Evolutionary conservation across 2,113 vertebrate genomes (phyloP), one percentile per base, ranked within the genome.

Genomic region (Eulacestoma nigropectus): DNA sequence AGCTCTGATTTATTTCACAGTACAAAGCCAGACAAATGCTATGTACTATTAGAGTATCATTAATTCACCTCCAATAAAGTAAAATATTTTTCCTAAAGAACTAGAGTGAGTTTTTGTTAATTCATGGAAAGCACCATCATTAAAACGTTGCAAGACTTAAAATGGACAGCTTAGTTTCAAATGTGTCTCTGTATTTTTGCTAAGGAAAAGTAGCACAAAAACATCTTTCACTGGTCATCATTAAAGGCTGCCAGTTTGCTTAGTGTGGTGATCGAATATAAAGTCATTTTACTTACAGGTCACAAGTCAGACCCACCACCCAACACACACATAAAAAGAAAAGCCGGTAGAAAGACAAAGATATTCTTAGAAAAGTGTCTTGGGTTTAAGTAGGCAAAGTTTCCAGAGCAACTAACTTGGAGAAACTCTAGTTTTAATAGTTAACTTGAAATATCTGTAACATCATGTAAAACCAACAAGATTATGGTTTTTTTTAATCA

Each of bases 101-200:
- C 8, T 30, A 1, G 1, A 0, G 7, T 8, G 3, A 10, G 4
- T 29, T 47, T 64, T 64, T 64, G 19, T n/a, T 44, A 57, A 63
- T 41, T 81, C n/a, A 16, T 14, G 6, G 15, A 84, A 60, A 47
- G 33, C 3, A 27, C 1, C 19, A 18, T 44, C 29, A 69, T 30
- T 77, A 74, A 69, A 56, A 32, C 59, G 63, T 3, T 13, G 11
- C 69, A 74, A 52, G 16, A 69, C 10, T 56, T 57, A n/a, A 73
- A 60, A n/a, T 13, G 20, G 26, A 46, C 2, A 65, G 50, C 33
- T 21, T 39, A 6, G 3, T 87, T 90, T 39, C 47, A 84, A 78
- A 75, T 2, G 26, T 2, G 2, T 62, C 5, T 37, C 23, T 60
- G 4, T 33, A 32, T 7, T 55, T 95, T 32, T 63, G 17, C 22